Evolutionary conservation across 2,113 vertebrate genomes (phyloP).

Genomic region (Nannobrachium achirus): DNA sequence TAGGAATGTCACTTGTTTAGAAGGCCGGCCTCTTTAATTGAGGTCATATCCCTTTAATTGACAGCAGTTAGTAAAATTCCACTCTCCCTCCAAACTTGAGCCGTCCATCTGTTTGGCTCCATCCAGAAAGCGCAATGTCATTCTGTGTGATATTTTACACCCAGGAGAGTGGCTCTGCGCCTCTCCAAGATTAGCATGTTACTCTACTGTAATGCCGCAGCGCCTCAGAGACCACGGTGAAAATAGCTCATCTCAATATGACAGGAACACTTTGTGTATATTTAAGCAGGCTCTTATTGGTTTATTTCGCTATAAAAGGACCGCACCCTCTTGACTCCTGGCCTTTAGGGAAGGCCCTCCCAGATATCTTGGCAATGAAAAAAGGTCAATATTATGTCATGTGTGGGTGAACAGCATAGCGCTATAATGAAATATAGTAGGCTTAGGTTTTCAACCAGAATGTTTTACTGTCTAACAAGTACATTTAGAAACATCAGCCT

Average conservation of each 20-base stretch:
- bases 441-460: not conserved
- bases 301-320: conserved; percentile 7
- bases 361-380: conserved; percentile 20
- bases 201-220: conserved; percentile 53
- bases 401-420: not conserved
- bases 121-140: conserved; percentile 65
- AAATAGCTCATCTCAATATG: conserved; percentile 68
- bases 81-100: conserved; percentile 28
- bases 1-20: conserved; percentile 29
- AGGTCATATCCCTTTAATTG: conserved; percentile 57
- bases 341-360: conserved; percentile 47
- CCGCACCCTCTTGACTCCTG: conserved; percentile 36
- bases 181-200: conserved; percentile 66
- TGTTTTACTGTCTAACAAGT: not conserved
- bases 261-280: conserved; percentile 44
- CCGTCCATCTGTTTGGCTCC: conserved; percentile 52
- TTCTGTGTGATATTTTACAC: conserved; percentile 66
- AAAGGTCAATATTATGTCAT: not conserved
- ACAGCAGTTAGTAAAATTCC: conserved; percentile 36
- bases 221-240: conserved; percentile 54
- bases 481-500: too few species aligned
- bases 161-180: conserved; percentile 28
- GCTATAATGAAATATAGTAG: not conserved
- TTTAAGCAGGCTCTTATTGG: conserved; percentile 32
- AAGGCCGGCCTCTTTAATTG: conserved; percentile 36